Evolutionary conservation across 2,113 vertebrate species (phyloP), one percentile per base, ranked within the genome.

Genomic region (Platanista minor): DNA sequence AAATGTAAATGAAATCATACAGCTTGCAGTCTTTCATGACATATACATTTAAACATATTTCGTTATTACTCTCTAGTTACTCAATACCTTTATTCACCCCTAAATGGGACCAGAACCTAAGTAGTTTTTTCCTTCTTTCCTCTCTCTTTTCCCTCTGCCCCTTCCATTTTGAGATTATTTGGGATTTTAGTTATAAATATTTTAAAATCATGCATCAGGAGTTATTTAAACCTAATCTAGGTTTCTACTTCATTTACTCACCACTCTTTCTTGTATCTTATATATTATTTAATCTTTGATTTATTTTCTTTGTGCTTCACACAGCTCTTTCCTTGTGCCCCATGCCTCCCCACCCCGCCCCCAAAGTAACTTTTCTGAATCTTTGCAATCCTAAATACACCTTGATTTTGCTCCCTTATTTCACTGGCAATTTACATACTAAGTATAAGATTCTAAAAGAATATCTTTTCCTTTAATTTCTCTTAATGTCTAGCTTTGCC

Each of bases 151-250:
- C 3, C 6, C n/a, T 85, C 36, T 89, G 8, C 49, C 11, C 41
- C 21, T 94, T 80, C 5, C 23, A 83, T 46, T 90, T 92, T 83
- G 74, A 94, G 41, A 80, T 95, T 36, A 61, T 39, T 21, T 95
- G 14, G 43, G 31, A 85, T 78, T 87, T 92, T 78, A 61, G 61
- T 84, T 88, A 94, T 57, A 93, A 49, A 33, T 87, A 96, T 87
- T 61, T 93, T 69, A 25, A 92, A 61, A 80, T 80, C 83, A 74
- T 46, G 18, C 27, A 84, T 67, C 23, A 81, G 66, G 23, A 17
- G 46, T 90, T n/a, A n/a, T n/a, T n/a, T 90, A 93, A 82, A 83
- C 9, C 21, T 85, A 75, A 66, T 86, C 1, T 81, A 33, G 27
- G 29, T 87, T 93, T 92, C 61, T 69, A 36, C 17, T 91, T 82